Evolutionary conservation across 2,888 invertebrate species (phyloP).

Genomic region (Ichneumoninae sp.): DNA sequence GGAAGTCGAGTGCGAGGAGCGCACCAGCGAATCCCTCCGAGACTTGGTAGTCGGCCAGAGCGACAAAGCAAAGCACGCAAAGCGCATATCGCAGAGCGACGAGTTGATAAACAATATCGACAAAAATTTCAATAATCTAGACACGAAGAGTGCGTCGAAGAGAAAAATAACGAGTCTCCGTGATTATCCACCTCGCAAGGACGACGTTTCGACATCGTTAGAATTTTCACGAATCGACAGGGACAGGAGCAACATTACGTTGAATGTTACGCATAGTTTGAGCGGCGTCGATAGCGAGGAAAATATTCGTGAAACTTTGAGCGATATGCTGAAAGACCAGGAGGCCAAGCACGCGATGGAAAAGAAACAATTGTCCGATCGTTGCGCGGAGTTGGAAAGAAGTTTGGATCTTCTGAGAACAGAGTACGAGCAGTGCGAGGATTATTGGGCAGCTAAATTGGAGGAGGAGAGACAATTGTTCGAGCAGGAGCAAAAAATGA

Average conservation of each 20-base stretch:
- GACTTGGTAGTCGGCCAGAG: conserved; percentile 71
- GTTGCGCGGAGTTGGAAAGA: conserved; percentile 89
- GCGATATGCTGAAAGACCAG: conserved; percentile 75
- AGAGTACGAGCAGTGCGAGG: conserved; percentile 94
- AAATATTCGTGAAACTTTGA: conserved; percentile 54
- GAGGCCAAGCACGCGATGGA: conserved; percentile 82
- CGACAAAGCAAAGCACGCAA: conserved; percentile 66
- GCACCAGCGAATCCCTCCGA: conserved; percentile 70
- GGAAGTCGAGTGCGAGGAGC: conserved; percentile 72
- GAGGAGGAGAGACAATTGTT: conserved; percentile 91
- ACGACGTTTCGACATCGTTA: conserved; percentile 66
- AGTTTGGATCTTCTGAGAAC: conserved; percentile 90
- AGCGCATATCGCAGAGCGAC: conserved; percentile 67
- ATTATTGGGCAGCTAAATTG: conserved; percentile 93
- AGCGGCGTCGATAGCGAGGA: conserved; percentile 51
- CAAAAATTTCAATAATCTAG: conserved; percentile 73
- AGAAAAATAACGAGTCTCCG: conserved; percentile 75
- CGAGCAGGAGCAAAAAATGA: conserved; percentile 91
- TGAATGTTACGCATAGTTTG: conserved; percentile 46
- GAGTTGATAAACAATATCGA: conserved; percentile 69
- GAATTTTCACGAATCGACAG: conserved; percentile 65
- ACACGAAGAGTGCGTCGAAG: conserved; percentile 67
- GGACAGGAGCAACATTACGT: conserved; percentile 37
- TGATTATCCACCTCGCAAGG: conserved; percentile 81
- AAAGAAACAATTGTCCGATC: conserved; percentile 84